Evolutionary conservation across 2,888 invertebrate genomes (phyloP), one percentile per base, ranked within the genome.

Genomic region (Hydriomena furcata): DNA sequence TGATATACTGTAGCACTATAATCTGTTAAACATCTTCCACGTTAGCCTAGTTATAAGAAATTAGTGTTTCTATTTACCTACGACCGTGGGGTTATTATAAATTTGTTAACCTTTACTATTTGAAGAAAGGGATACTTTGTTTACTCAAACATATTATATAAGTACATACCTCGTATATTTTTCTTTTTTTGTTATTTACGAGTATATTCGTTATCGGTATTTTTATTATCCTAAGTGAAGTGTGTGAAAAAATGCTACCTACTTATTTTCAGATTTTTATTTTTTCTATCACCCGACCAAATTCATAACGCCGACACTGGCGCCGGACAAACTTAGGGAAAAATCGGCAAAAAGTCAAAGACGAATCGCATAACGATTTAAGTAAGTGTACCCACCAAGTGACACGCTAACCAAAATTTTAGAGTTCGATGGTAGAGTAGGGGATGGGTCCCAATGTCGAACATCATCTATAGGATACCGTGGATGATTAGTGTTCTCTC

Each of bases 241-340:
- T 85, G 79, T 87, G 80, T 88, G 83, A 88, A 88, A 89, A 89
- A 88, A 89, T 84, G 74, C 85, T 89, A 83, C 87, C 79, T 85
- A 87, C 80, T 88, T 89, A 88, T 86, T 89, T 88, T 89, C 86
- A 88, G 88, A 87, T 89, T 90, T 88, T 90, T 89, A 84, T 86
- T 89, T 89, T 88, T 86, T 82, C 81, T 86, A 79, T 85, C 83
- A 79, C 86, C 88, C 71, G 83, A 86, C 80, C 83, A 83, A 84
- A 83, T 79, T 82, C 81, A 77, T 84, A 79, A 76, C 67, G 71
- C 73, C 79, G 71, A 68, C 80, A 75, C 67, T 73, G 70, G 73
- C 73, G 70, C 79, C 71, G 76, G 73, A 73, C 72, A 79, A 74
- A 79, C 70, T 74, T 88, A 87, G 87, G 88, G 81, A 82, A 66